Conservation (phyloP, 2,797 vertebrate genomes). For the Odontamblyopus lacepedii region DNA sequence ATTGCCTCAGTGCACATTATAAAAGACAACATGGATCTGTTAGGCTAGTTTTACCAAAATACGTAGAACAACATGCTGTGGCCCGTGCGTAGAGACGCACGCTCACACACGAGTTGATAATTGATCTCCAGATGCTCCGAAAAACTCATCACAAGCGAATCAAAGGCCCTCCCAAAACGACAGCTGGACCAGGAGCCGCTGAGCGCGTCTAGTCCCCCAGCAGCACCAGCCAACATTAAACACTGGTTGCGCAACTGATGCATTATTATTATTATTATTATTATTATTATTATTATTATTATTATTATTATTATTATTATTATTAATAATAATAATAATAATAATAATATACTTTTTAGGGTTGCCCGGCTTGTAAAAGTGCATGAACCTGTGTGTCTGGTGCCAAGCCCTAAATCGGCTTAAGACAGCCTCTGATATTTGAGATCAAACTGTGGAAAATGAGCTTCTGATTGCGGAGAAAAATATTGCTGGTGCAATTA, state of each 20-base stretch:
- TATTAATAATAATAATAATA: background rate
- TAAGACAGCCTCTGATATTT: constrained; percentile 25
- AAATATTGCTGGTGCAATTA: constrained; percentile 69
- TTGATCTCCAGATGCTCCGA: constrained; percentile 72
- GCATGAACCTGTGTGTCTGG: no score
- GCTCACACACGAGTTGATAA: constrained; percentile 58
- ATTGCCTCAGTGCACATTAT: background rate
- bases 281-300: no score
- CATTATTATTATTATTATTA: no score
- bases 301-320: no score
- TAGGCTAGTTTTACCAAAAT: constrained; percentile 27
- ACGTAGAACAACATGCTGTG: constrained; percentile 31
- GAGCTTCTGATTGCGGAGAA: constrained; percentile 57
- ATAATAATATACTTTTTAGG: background rate
- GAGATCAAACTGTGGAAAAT: constrained; percentile 47
- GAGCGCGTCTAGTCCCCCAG: constrained; percentile 56
- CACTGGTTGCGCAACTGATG: background rate
- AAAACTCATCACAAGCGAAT: constrained; percentile 68
- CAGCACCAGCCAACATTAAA: constrained; percentile 47
- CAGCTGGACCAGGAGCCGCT: constrained; percentile 62
- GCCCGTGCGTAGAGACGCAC: constrained; percentile 39
- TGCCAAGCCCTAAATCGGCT: background rate
- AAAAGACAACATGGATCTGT: constrained; percentile 34
- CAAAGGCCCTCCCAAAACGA: constrained; percentile 65
- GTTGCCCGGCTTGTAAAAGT: background rate